Conservation (phyloP, 1,140 invertebrate genomes). For the Scaptomyza montana region DNA sequence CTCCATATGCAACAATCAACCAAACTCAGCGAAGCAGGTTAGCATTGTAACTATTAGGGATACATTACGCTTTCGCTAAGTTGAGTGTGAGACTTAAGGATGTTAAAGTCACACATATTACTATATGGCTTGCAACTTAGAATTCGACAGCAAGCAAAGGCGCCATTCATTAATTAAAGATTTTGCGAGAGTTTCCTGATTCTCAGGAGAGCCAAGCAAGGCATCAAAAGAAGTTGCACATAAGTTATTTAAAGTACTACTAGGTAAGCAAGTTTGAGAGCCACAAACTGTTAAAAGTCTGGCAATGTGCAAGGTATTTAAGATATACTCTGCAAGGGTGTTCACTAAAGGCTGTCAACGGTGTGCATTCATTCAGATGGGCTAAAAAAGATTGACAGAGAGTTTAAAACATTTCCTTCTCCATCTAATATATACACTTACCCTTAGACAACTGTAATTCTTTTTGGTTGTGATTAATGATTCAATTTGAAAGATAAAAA, state of each 20-base stretch:
- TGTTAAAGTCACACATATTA: neutral
- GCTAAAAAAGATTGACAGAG: too few relatives aligned
- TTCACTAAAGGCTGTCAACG: slow-evolving; percentile 4
- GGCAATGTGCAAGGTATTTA: neutral
- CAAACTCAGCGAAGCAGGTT: slow-evolving; percentile 73
- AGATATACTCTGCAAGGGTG: neutral
- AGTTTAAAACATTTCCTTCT: too few relatives aligned
- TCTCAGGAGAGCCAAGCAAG: neutral
- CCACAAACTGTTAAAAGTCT: neutral
- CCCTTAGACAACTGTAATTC: too few relatives aligned
- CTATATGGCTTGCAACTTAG: neutral
- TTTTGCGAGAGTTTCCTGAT: neutral
- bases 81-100: neutral
- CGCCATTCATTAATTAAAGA: slow-evolving; percentile 6
- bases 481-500: too few relatives aligned
- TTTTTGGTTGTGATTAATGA: too few relatives aligned
- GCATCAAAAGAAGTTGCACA: neutral
- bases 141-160: slow-evolving; percentile 6
- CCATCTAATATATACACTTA: too few relatives aligned
- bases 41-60: slow-evolving; percentile 41
- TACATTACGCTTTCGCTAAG: neutral
- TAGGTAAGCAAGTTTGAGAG: neutral
- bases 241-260: neutral
- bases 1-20: slow-evolving; percentile 74
- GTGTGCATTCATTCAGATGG: neutral